Conservation (phyloP, 2,113 vertebrate genomes). For the Lagopus muta region DNA sequence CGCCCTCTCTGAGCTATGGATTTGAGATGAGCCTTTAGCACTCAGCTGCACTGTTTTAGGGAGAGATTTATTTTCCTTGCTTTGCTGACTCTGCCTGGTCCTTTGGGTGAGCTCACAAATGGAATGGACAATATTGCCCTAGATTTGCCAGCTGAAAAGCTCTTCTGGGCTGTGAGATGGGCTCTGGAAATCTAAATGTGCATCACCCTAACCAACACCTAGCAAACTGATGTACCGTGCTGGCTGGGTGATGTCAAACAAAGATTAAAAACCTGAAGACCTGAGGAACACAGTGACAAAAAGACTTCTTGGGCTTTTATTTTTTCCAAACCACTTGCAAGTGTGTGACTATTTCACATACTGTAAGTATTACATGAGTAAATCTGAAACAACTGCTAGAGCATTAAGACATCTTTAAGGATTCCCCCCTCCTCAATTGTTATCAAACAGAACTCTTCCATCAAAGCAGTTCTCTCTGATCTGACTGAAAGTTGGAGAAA, state of each 20-base stretch:
- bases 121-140: background rate
- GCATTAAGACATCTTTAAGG: background rate
- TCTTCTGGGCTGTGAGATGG: background rate
- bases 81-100: background rate
- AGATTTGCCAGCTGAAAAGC: background rate
- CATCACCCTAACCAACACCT: background rate
- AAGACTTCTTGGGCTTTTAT: background rate
- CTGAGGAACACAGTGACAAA: background rate
- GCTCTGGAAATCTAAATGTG: background rate
- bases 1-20: background rate
- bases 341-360: background rate
- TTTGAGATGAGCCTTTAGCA: background rate
- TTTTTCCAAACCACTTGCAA: background rate
- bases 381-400: background rate
- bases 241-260: background rate
- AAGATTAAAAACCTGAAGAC: background rate
- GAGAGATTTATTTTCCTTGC: background rate
- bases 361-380: background rate
- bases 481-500: constrained; percentile 62
- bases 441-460: constrained; percentile 56
- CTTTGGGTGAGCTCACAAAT: background rate
- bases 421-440: background rate
- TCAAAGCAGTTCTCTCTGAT: constrained; percentile 50
- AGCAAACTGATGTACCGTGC: background rate
- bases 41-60: background rate